phyloP scores from a whole-genome alignment of 2,888 invertebrate species.

The Coenonympha arcania region DNA sequence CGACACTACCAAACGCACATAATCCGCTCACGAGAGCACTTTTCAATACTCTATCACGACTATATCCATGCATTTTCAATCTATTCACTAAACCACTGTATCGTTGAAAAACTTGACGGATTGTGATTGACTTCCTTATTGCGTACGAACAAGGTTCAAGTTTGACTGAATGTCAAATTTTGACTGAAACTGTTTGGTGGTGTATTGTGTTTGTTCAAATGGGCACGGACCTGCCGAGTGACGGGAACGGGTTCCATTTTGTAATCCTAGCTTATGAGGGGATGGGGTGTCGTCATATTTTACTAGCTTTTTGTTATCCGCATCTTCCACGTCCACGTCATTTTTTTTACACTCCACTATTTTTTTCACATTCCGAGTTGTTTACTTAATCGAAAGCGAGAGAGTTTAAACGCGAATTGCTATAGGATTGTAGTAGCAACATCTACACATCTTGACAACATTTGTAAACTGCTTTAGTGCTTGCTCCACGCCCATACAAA shows the following conservation, averaged over 20 bases:
- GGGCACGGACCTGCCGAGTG: slow-evolving; percentile 24
- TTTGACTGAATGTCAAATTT: background rate
- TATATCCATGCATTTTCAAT: slow-evolving; percentile 40
- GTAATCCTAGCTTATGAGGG: slow-evolving; percentile 51
- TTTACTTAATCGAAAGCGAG: no score
- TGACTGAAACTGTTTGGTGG: slow-evolving; percentile 15
- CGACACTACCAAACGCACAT: slow-evolving; percentile 38
- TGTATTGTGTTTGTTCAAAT: slow-evolving; percentile 42
- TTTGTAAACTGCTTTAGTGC: no score
- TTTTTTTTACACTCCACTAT: no score
- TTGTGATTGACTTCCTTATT: slow-evolving; percentile 21
- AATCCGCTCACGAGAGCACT: slow-evolving; percentile 62
- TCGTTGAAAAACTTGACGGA: slow-evolving; percentile 2
- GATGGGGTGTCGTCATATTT: slow-evolving; percentile 29
- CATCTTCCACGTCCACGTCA: no score
- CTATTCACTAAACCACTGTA: slow-evolving; percentile 39
- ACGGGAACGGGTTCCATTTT: slow-evolving; percentile 51
- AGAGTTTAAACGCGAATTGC: no score
- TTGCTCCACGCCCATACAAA: no score
- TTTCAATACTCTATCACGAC: slow-evolving; percentile 54
- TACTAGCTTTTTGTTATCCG: no score
- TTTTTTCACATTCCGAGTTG: no score
- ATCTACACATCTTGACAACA: no score
- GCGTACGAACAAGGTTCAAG: slow-evolving; percentile 17
- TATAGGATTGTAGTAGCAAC: no score